A percentile compares a stretch with the other conserved stretches of the same genome.
These are phyloP conservation scores for Netelia melanura DNA, from an alignment of 2,888 invertebrate species.

Conservation along the genomic window DNA sequence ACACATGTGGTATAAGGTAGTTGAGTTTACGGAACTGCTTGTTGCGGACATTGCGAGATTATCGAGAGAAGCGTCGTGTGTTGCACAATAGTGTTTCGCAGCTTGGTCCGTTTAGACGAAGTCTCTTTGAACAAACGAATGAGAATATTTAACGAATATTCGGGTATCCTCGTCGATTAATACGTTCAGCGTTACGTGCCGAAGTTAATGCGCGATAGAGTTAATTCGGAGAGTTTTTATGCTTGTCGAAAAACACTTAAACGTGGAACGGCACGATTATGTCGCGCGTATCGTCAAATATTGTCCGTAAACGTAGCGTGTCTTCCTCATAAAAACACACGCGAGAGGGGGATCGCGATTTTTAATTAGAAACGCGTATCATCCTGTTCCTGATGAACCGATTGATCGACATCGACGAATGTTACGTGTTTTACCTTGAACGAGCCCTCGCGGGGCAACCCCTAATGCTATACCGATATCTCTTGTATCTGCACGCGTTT, in stretches of 20 bases:
- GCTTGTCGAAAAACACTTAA: too few relatives aligned
- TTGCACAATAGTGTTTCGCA: slow-evolving; percentile 17
- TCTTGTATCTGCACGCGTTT: slow-evolving; percentile 93
- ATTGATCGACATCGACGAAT: slow-evolving; percentile 79
- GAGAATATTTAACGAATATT: too few relatives aligned
- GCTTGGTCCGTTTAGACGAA: slow-evolving; percentile 38
- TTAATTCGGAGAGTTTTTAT: too few relatives aligned
- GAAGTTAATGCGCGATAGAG: too few relatives aligned
- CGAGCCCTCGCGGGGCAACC: slow-evolving; percentile 84
- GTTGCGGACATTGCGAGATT: neutral
- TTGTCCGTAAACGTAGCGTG: neutral
- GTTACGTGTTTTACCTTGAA: slow-evolving; percentile 81
- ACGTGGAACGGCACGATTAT: too few relatives aligned
- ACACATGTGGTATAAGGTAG: too few relatives aligned
- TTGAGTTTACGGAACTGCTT: too few relatives aligned
- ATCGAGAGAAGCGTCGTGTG: slow-evolving; percentile 16
- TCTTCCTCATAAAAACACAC: neutral
- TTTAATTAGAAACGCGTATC: slow-evolving; percentile 78
- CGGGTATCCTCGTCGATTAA: too few relatives aligned
- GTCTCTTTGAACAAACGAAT: slow-evolving; percentile 6
- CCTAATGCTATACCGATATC: slow-evolving; percentile 90
- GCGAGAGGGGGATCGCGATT: neutral
- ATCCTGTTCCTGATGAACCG: slow-evolving; percentile 66
- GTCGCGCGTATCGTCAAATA: too few relatives aligned
- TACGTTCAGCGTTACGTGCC: too few relatives aligned